A percentile compares a stretch with the other conserved stretches of the same genome.
phyloP scores from a whole-genome alignment of 2,797 vertebrate genomes.

The Brotogeris chrysoptera region DNA sequence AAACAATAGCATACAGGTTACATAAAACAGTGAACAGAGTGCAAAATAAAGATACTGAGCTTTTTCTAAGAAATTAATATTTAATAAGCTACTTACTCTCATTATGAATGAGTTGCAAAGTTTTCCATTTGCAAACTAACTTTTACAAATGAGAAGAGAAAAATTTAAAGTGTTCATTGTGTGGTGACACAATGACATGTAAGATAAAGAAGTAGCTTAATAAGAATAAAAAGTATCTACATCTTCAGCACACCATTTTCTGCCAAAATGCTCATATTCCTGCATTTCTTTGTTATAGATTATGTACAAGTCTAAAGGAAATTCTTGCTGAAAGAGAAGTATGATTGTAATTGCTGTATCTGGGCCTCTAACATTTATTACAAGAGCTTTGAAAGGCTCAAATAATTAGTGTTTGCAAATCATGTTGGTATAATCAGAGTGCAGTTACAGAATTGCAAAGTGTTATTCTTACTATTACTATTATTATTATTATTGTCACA shows the following conservation, averaged over 20 bases:
- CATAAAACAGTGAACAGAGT: background rate
- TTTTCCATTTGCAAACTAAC: constrained; percentile 18
- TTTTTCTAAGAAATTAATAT: background rate
- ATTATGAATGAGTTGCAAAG: constrained; percentile 28
- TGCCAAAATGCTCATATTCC: background rate
- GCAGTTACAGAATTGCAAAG: background rate
- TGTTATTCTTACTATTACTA: background rate
- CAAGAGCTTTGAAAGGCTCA: background rate
- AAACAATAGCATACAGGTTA: background rate
- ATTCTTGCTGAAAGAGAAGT: background rate
- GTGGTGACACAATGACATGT: background rate
- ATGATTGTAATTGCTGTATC: background rate
- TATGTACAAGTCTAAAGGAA: background rate
- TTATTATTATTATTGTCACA: background rate
- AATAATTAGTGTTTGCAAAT: constrained; percentile 52
- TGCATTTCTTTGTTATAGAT: background rate
- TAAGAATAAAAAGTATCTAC: background rate
- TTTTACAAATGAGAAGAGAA: constrained; percentile 17
- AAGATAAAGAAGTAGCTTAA: constrained; percentile 41
- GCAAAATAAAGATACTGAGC: background rate
- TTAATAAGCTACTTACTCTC: background rate
- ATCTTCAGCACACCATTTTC: background rate
- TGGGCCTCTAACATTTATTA: background rate
- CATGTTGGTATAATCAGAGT: constrained; percentile 23
- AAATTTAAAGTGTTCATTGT: constrained; percentile 2